phyloP scores from a whole-genome alignment of 2,888 invertebrate species.

The Sphaeridia pumilis region DNA sequence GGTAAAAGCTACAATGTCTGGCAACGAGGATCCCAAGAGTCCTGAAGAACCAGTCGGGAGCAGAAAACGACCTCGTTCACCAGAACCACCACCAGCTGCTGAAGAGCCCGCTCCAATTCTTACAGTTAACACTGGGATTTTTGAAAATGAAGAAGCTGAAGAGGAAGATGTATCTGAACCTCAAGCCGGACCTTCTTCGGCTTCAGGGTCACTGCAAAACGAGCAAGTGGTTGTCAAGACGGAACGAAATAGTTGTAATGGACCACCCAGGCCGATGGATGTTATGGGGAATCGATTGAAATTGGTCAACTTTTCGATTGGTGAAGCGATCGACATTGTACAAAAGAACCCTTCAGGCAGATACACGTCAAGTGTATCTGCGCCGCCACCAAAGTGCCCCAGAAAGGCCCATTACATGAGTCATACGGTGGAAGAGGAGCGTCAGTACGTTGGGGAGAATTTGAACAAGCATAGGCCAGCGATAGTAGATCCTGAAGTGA shows the following conservation, averaged over 20 bases:
- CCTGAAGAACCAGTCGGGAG: background rate
- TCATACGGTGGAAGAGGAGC: constrained; percentile 21
- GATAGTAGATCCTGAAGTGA: constrained; percentile 14
- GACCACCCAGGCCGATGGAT: background rate
- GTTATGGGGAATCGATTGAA: background rate
- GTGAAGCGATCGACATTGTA: background rate
- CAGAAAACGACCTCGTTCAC: background rate
- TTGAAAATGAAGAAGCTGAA: background rate
- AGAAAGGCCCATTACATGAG: constrained; percentile 24
- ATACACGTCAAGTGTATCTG: background rate
- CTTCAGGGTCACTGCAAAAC: background rate
- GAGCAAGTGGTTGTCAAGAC: background rate
- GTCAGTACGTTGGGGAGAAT: constrained; percentile 16
- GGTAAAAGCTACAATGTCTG: no score
- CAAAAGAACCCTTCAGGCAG: constrained; percentile 4
- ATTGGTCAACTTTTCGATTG: background rate
- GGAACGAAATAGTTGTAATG: no score
- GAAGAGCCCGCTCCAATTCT: no score
- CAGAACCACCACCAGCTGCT: no score
- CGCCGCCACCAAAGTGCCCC: constrained; percentile 19
- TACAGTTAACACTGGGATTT: background rate
- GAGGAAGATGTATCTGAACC: background rate
- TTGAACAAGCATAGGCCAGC: constrained; percentile 7
- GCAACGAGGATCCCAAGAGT: no score
- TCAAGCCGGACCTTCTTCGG: background rate